Base-by-base conservation (phyloP, 1,140 invertebrate species). In the Watersipora subatra region DNA sequence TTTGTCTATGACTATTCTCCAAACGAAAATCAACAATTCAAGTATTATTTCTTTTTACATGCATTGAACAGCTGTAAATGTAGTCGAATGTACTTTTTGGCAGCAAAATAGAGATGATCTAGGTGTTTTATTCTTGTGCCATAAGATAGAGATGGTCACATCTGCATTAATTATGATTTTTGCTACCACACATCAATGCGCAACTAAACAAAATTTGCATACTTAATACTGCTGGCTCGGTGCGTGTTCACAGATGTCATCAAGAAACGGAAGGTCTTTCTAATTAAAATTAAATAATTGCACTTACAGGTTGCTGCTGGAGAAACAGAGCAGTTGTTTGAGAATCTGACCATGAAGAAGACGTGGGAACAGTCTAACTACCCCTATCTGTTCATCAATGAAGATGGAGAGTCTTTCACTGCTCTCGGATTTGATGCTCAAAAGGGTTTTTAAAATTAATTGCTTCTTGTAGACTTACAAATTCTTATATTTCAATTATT, bases 341-440 rank as follows among this genome's bases (percentile, higher is more conserved):
- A 7, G 7, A 28, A 59, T 17, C 17, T 69, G 65, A 68, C 68
- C 57, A 59, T 59, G 58, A 59, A 59, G 58, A 24, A 59, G 17
- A 24, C 22, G 17, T 59, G 58, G 58, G 58, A 59, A 22, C 7
- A 59, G 22, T 25, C 22, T 7, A 59, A 59, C 27, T 74, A 78
- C 72, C 76, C 76, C 3, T 78, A 78, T 66, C 63, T 76, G 17
- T 77, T 76, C 64, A 76, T 77, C 69, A 76, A 77, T 65, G 66
- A 71, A 24, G 76, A 77, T 64, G 64, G 65, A 1, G 59, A 71
- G 24, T 70, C 72, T 1, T 71, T 77, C 69, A 75, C 76, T 17
- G 75, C 76, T 64, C 68, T 77, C 22, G 76, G 76, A 24, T 77
- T 77, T 66, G 70, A 71, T 58, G 73, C 76, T 46, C 68, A 76